These are phyloP conservation scores for Tryphoninae sp. DNA, from an alignment of 2,888 invertebrate species.

Conservation along the genomic window DNA sequence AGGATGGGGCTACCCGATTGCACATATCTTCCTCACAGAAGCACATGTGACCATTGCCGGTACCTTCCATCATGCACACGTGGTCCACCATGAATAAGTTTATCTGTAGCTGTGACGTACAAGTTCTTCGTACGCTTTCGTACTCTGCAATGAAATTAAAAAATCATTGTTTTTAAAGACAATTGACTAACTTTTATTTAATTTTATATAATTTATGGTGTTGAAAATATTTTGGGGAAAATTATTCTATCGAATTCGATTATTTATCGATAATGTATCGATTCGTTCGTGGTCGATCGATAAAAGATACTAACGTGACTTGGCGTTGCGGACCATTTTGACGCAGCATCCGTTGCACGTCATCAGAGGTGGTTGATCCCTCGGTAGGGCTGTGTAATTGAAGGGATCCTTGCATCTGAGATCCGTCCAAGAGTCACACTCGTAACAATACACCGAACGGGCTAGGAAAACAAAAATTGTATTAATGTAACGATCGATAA, in stretches of 20 bases:
- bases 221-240: background rate
- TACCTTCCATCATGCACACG: constrained; percentile 99
- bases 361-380: constrained; percentile 93
- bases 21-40: constrained; percentile 99
- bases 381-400: constrained; percentile 93
- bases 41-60: constrained; percentile 98
- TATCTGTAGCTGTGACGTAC: constrained; percentile 96
- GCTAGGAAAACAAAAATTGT: constrained; percentile 82
- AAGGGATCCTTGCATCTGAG: constrained; percentile 95
- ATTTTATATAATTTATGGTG: background rate
- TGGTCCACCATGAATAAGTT: constrained; percentile 99
- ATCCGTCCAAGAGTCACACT: constrained; percentile 96
- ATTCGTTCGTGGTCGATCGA: background rate
- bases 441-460: constrained; percentile 95
- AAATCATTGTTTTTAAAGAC: background rate
- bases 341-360: constrained; percentile 97
- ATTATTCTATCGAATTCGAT: background rate
- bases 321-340: constrained; percentile 96
- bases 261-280: background rate
- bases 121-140: constrained; percentile 95
- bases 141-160: constrained; percentile 86
- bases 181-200: background rate
- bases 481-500: background rate
- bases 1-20: constrained; percentile 84
- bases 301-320: constrained; percentile 88